Base-by-base conservation (phyloP, 2,888 invertebrate species). In the Rapana venosa region DNA sequence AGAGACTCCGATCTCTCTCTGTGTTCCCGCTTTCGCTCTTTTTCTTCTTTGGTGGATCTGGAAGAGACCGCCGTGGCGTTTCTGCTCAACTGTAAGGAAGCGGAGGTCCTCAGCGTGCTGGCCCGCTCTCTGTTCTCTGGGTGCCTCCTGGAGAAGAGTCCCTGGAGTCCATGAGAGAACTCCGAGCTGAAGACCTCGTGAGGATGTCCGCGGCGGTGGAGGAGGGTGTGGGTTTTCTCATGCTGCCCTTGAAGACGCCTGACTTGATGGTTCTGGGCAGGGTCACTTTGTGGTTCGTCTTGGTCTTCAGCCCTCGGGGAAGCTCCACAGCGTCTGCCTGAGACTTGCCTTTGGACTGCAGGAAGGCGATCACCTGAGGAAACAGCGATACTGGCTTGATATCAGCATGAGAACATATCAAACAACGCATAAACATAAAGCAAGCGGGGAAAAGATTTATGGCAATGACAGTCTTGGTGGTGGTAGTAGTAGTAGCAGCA, bases 331-430 rank as follows among this genome's bases (percentile, higher is more conserved):
- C 90, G 15, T 86, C 87, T 0, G 61, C 87, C 20, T 85, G 87
- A 17, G 77, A 61, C 58, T 61, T 84, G 36, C 66, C 77, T 36
- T 87, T 91, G 6, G 93, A 93, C 90, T 94, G 94, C 77, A 94
- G 90, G 90, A 94, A 94, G 56, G 93, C 92, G 83, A 94, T 94
- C 35, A 91, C 87, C 86, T 86, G 86, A 35, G 13, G 20, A 13
- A 32, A 79, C 77, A 79, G 32, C 5, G 32, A 79, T 35, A 30
- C 26, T 47, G 22, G 8, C 11, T 47, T 26, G 47, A 26, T 47
- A 47, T 32, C 35, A 79, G 35, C 74, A 61, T 61, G 26, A 22
- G 5, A 66, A 66, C 20, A 17, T 66, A 22, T 66, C 26, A 22
- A 66, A 66, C 26, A 66, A 66, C 13, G n/a, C 15, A 32, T 15